These are phyloP conservation scores for Drosophila borborema DNA, from an alignment of 2,888 invertebrate species.

Conservation along the genomic window DNA sequence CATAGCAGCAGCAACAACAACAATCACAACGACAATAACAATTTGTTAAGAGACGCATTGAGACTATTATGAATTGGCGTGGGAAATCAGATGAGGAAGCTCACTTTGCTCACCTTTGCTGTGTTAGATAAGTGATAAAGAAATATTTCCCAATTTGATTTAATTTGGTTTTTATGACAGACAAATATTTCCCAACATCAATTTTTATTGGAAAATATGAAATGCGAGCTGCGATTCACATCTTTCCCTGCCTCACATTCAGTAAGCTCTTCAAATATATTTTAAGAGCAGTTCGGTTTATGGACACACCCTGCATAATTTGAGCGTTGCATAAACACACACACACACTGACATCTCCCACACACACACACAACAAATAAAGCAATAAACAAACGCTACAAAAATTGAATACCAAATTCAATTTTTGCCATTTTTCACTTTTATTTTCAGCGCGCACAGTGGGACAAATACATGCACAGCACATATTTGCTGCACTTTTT, in stretches of 20 bases:
- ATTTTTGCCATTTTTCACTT: conserved; percentile 57
- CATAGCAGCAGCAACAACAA: conserved; percentile 17
- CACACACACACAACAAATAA: conserved; percentile 16
- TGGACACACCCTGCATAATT: conserved; percentile 40
- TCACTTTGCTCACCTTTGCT: neutral
- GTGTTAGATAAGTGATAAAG: neutral
- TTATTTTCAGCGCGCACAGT: conserved; percentile 41
- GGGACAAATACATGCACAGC: conserved; percentile 15
- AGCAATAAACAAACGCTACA: conserved; percentile 43
- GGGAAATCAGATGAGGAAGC: neutral
- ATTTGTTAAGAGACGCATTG: neutral
- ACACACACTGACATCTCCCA: conserved; percentile 1
- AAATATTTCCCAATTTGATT: neutral
- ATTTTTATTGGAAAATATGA: neutral
- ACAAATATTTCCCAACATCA: neutral
- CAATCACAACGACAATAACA: conserved; percentile 11
- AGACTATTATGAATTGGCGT: neutral
- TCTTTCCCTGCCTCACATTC: neutral
- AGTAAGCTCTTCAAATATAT: conserved; percentile 2
- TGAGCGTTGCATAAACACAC: neutral
- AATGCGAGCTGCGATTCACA: neutral
- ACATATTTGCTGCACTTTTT: conserved; percentile 10
- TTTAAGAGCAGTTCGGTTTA: conserved; percentile 9
- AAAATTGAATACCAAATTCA: conserved; percentile 46
- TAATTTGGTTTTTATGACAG: neutral